These are phyloP conservation scores for Brachionichthys hirsutus DNA, from an alignment of 2,113 vertebrate genomes.

Conservation along the genomic window DNA sequence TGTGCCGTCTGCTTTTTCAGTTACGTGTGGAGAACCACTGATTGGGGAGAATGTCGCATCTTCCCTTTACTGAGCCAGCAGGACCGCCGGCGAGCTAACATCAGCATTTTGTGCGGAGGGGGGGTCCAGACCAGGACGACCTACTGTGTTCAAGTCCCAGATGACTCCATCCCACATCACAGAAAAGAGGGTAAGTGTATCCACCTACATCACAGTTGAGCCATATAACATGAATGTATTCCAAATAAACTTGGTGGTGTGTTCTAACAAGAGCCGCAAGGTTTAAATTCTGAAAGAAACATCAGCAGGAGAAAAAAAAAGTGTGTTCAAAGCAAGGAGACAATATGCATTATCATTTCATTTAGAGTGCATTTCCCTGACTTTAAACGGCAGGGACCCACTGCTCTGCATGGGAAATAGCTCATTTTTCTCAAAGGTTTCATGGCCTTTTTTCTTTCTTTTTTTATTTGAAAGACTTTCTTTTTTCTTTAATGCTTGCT, in stretches of 20 bases:
- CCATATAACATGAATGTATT: slow-evolving; percentile 6
- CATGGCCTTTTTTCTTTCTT: no score
- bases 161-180: slow-evolving; percentile 57
- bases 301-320: not conserved
- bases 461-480: no score
- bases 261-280: no score
- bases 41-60: slow-evolving; percentile 88
- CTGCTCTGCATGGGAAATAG: slow-evolving; percentile 2
- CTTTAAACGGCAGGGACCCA: not conserved
- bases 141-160: slow-evolving; percentile 83
- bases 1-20: slow-evolving; percentile 65
- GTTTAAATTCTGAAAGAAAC: no score
- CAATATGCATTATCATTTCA: not conserved
- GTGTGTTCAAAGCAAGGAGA: not conserved
- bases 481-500: not conserved
- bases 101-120: slow-evolving; percentile 83
- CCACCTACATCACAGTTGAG: slow-evolving; percentile 10
- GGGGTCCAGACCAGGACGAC: slow-evolving; percentile 90
- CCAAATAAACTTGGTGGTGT: no score
- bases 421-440: not conserved
- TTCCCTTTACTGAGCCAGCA: slow-evolving; percentile 84
- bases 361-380: slow-evolving; percentile 9
- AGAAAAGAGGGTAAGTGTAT: slow-evolving; percentile 84
- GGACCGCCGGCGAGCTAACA: slow-evolving; percentile 70
- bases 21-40: slow-evolving; percentile 89